Evolutionary conservation across 1,140 invertebrate species (phyloP), one percentile per base, ranked within the genome.

Genomic region (Scaptomyza graminum): DNA sequence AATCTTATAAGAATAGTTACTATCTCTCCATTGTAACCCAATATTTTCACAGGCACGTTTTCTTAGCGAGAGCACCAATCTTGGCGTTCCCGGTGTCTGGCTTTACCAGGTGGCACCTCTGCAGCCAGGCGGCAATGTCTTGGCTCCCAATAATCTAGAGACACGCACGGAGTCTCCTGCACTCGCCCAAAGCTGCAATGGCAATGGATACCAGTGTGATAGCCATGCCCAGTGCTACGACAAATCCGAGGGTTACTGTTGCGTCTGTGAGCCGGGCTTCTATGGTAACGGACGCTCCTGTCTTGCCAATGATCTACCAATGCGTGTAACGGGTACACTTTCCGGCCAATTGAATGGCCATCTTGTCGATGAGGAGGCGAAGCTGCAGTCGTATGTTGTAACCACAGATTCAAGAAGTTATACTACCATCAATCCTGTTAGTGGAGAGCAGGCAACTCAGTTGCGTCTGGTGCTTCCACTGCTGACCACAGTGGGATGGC

Each of bases 231-330:
- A 93, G 46, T 99, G 98, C 90, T 92, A 95, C 2, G 97, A 99
- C 90, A 96, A 96, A 79, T 92, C 94, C 46, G 92, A 93, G 39
- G 98, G 98, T 4, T 98, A 96, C 87, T 99, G 98, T 87, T 99
- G 98, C 91, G 92, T 94, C 49, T 99, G 98, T 90, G 93, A 94
- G 15, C 85, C 94, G 1, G 95, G 95, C 25, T 97, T 93, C 90
- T 98, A 97, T 90, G 98, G 98, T 60, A 99, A 99, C 91, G 98
- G 98, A 57, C 94, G 95, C 90, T 95, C 95, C 49, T 99, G 98
- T 89, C 93, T 99, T 37, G 95, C 95, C 91, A 94, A 96, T 89
- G 95, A 95, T 80, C 92, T 95, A 2, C 96, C 97, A 0, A 93
- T 98, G 50, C 93, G 98, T 82, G 95, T 99, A 0, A 96, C 95